phyloP scores from a whole-genome alignment of 1,140 invertebrate species.

The Aporrectodea caliginosa region DNA sequence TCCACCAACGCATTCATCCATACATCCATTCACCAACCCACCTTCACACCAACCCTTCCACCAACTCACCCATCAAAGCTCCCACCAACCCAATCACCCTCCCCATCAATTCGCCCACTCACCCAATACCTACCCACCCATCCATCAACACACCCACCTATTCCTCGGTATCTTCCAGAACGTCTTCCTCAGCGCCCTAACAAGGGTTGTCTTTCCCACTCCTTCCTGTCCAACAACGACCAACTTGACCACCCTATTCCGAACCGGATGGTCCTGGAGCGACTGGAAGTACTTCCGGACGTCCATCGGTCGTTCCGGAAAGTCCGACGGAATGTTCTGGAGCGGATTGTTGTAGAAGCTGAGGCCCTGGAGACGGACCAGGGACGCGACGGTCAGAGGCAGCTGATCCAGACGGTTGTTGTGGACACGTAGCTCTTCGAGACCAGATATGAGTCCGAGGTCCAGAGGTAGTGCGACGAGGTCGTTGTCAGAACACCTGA shows the following conservation, averaged over 20 bases:
- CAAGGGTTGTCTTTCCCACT: constrained; percentile 32
- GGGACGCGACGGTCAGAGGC: constrained; percentile 18
- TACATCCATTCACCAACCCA: no score
- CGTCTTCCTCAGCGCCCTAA: constrained; percentile 27
- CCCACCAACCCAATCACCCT: no score
- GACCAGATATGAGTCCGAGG: constrained; percentile 17
- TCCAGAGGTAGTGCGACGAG: constrained; percentile 22
- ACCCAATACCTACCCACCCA: no score
- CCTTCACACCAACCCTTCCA: no score
- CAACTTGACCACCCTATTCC: constrained; percentile 28
- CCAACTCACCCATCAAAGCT: no score
- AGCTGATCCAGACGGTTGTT: constrained; percentile 28
- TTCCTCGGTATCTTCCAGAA: constrained; percentile 23
- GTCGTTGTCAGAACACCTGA: constrained; percentile 17
- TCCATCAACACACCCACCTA: no score
- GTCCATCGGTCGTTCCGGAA: constrained; percentile 19
- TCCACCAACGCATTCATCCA: no score
- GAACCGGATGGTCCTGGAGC: constrained; percentile 28
- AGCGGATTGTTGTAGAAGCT: constrained; percentile 27
- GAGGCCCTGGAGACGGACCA: constrained; percentile 13
- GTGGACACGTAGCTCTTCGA: constrained; percentile 19
- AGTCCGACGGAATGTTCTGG: constrained; percentile 31
- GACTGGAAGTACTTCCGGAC: constrained; percentile 27
- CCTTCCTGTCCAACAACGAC: constrained; percentile 33
- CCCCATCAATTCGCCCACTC: no score